Evolutionary conservation across 2,113 vertebrate genomes (phyloP), one percentile per base, ranked within the genome.

Genomic region (Oriolus oriolus): DNA sequence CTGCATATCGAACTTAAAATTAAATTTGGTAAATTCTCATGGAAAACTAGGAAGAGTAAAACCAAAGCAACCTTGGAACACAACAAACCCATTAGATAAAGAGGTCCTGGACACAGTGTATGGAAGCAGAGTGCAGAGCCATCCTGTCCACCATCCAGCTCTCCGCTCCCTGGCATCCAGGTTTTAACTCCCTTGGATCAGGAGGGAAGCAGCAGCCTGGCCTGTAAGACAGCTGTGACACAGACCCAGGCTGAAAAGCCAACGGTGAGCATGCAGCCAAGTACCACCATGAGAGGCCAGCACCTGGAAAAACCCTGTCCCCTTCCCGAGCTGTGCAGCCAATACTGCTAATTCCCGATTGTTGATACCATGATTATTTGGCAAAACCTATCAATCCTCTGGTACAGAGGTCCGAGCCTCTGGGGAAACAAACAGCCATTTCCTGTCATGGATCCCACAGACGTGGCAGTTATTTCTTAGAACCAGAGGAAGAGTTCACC

Each of bases 241-340:
- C 30, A 3, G 10, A 17, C 6, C 14, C 61, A 5, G 39, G 53
- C n/a, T 27, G 77, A 35, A 42, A 33, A 20, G 41, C 41, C 75
- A 37, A 1, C 0, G 0, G 33, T 15, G 11, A 64, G 31, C n/a
- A 10, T 0, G 8, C 21, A 56, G 88, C 37, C 8, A 9, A n/a
- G 19, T 10, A 31, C 21, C 74, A 30, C 63, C 0, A 1, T 19
- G 23, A 53, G 59, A 80, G 33, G 59, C 37, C 39, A 74, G 42
- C 60, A 19, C n/a, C 37, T 22, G 57, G 45, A 18, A n/a, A 44
- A 31, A 2, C 13, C 63, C 21, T 6, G 63, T 27, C 19, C 23
- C 66, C 19, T 53, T 82, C 69, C 16, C 2, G 13, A 50, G 53
- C n/a, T 24, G 44, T 11, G 65, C 84, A 79, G 69, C 87, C 84